Evolutionary conservation across 2,113 vertebrate species (phyloP).

Genomic region (Lathamus discolor): DNA sequence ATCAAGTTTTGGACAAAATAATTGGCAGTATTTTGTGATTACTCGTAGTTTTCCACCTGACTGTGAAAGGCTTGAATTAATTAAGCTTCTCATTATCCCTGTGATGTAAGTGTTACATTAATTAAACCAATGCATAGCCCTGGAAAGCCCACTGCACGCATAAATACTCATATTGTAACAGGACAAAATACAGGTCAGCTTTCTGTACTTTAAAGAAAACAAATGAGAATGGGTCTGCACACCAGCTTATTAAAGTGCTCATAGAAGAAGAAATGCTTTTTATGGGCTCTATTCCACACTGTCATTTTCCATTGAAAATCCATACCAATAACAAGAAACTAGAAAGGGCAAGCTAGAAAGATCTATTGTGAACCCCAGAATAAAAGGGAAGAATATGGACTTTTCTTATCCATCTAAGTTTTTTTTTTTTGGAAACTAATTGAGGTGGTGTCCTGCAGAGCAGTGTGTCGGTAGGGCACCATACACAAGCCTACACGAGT

Average conservation of each 20-base stretch:
- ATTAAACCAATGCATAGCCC: neutral
- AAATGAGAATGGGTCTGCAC: neutral
- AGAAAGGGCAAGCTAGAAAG: neutral
- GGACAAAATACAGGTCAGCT: neutral
- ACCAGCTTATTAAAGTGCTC: neutral
- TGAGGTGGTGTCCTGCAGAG: neutral
- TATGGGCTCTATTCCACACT: neutral
- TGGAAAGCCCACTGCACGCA: neutral
- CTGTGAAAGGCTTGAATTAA: neutral
- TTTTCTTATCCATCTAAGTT: neutral
- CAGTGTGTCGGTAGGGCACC: fast-evolving
- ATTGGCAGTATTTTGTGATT: neutral
- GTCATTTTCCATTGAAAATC: neutral
- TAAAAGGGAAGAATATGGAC: neutral
- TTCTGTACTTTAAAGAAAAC: neutral
- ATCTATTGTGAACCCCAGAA: neutral
- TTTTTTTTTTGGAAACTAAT: neutral
- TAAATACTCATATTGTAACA: neutral
- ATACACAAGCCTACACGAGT: fast-evolving
- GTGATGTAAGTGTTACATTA: neutral
- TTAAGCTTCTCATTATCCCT: neutral
- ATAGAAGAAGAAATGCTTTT: neutral
- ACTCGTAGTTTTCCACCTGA: neutral
- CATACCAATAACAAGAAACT: neutral
- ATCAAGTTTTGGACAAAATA: neutral